phyloP scores from a whole-genome alignment of 2,888 invertebrate genomes.

The Crematogaster levior region DNA sequence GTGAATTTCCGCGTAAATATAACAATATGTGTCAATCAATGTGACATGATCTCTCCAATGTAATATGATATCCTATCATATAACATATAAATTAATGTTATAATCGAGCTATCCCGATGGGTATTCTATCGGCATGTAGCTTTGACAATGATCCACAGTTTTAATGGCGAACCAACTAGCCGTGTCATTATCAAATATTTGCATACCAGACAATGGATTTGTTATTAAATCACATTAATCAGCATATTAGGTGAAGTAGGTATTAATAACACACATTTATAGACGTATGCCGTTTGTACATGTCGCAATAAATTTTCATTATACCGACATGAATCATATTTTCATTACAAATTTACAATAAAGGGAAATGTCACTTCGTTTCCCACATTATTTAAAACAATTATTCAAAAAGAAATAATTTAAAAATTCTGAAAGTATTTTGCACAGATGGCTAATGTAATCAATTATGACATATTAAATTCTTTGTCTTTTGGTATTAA shows the following conservation, averaged over 20 bases:
- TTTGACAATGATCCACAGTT: conserved; percentile 35
- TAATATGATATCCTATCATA: conserved; percentile 28
- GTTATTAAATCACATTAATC: conserved; percentile 42
- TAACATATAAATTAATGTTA: conserved; percentile 29
- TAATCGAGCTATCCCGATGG: neutral
- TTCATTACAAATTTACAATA: conserved; percentile 15
- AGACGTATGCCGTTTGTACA: conserved; percentile 9
- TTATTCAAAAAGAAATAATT: neutral
- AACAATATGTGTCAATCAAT: conserved; percentile 15
- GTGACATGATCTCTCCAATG: conserved; percentile 29
- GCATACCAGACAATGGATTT: conserved; percentile 18
- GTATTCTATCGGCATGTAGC: neutral
- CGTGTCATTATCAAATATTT: conserved; percentile 32
- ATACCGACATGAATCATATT: neutral
- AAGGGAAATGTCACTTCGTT: neutral
- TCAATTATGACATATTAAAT: neutral
- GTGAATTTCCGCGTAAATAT: conserved; percentile 10
- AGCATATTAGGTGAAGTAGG: conserved; percentile 35
- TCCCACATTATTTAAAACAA: neutral
- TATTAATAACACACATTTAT: conserved; percentile 33
- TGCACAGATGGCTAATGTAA: neutral
- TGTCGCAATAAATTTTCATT: conserved; percentile 37
- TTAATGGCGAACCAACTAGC: conserved; percentile 1
- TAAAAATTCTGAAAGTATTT: neutral
- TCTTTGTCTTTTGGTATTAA: neutral